Evolutionary conservation across 2,888 invertebrate genomes (phyloP).

Genomic region (Pasiphila rectangulata): DNA sequence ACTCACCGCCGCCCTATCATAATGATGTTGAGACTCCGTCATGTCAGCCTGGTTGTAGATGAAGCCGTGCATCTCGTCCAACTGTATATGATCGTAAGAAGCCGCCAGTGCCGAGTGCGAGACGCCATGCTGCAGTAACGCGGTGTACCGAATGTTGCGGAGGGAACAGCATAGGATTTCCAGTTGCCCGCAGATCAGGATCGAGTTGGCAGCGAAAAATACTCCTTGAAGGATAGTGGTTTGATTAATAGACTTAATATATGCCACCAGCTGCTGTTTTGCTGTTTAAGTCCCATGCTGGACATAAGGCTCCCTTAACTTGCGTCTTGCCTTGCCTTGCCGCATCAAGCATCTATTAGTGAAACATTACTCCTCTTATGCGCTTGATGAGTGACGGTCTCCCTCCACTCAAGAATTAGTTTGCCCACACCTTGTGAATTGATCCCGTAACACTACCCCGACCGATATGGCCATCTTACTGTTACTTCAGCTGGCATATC

Average conservation of each 20-base stretch:
- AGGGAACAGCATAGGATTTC: slow-evolving; percentile 67
- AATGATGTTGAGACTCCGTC: slow-evolving; percentile 54
- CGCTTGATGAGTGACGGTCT: too few species aligned
- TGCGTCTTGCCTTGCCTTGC: too few species aligned
- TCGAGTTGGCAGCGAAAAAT: slow-evolving; percentile 64
- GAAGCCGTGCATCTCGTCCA: slow-evolving; percentile 58
- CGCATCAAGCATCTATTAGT: too few species aligned
- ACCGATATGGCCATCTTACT: too few species aligned
- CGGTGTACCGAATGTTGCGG: slow-evolving; percentile 63
- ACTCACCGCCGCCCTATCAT: slow-evolving; percentile 52
- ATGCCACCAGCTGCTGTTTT: neutral
- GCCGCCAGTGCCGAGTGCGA: slow-evolving; percentile 40
- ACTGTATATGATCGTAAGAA: slow-evolving; percentile 37
- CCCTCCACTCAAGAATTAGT: too few species aligned
- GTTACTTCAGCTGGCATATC: too few species aligned
- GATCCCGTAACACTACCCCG: too few species aligned
- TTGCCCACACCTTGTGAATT: too few species aligned
- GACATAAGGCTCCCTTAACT: too few species aligned
- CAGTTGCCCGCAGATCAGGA: slow-evolving; percentile 69
- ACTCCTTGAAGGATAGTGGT: slow-evolving; percentile 47
- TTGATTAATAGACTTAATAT: neutral
- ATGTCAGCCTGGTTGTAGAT: slow-evolving; percentile 54
- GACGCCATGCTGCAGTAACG: slow-evolving; percentile 51
- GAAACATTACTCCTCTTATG: too few species aligned
- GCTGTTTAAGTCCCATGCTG: too few species aligned